Evolutionary conservation across 1,140 invertebrate genomes (phyloP), one percentile per base, ranked within the genome.

Genomic region (Drosophila nebulosa): DNA sequence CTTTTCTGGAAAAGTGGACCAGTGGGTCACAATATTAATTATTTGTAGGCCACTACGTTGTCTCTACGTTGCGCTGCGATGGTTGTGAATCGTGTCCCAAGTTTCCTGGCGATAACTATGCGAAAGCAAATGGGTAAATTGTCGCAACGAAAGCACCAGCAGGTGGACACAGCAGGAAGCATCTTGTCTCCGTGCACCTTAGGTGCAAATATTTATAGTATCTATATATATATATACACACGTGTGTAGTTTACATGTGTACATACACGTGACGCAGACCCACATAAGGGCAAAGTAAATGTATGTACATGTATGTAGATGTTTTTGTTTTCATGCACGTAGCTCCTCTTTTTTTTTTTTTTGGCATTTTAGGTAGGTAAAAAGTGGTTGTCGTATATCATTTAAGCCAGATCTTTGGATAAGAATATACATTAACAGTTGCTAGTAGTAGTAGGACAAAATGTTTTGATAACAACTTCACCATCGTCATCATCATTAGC

Each of bases 21-120:
- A 32, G 4, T 32, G 30, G 10, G 74, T 84, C 66, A 62, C 71
- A 72, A 66, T 84, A 75, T 83, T 79, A 83, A 79, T 79, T 79
- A 79, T 79, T 83, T 63, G 79, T 71, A 63, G 42, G 62, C 69
- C 51, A 36, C 69, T 46, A 36, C 30, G 21, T 2, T 30, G 27
- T 7, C 27, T 30, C 21, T 52, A 30, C 52, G 26, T 12, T 30
- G 16, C 5, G 4, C 52, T 21, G 24, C n/a, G 27, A 30, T 30
- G 7, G 27, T 0, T 1, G 7, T 30, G 9, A 9, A 4, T 16
- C 27, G 2, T 18, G 18, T 7, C 2, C 27, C 22, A 16, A 32
- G 30, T n/a, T 3, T 55, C 16, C 58, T 39, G 30, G 21, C 21
- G 7, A 18, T 42, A 42, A 42, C 57, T 66, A 58, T 30, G 24